Evolutionary conservation across 2,888 invertebrate species (phyloP), one percentile per base, ranked within the genome.

Genomic region (Nemapogon koenigi): DNA sequence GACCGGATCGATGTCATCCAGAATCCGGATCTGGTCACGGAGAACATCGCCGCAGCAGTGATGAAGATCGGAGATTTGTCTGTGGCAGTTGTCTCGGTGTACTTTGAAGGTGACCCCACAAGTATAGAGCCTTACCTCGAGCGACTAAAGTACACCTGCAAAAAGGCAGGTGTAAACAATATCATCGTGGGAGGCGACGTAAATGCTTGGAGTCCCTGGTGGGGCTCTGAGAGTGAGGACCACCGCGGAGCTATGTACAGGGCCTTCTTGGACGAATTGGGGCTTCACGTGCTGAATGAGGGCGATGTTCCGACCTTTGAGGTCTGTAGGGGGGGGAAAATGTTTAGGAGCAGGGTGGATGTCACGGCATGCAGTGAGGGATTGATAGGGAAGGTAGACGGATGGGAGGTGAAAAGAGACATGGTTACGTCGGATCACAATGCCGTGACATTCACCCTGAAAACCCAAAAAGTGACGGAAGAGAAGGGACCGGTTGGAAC

Each of bases 401-500:
- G 35, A n/a, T 45, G 45, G 45, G 22, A 14, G 13, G 38, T 45
- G 1, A 38, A 41, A 1, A 14, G 4, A 3, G 35, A 32, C 1
- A 6, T 45, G 1, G 40, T 41, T 0, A 37, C 37, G 18, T 41
- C 45, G 14, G 45, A 45, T 39, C 45, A 45, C 35, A 43, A 43
- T 10, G 37, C 26, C 4, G 41, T 45, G 3, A 7, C 11, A 4
- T 43, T 43, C 19, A 10, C 16, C n/a, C 18, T 43, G 1, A 15
- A 8, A 26, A 13, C 40, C n/a, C 7, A 32, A 15, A 41, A 36
- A 29, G 13, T 36, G n/a, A 37, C 16, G 32, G 37, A 39, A n/a
- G n/a, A n/a, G n/a, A n/a, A n/a, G n/a, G n/a, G n/a, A n/a, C 8
- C 33, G 4, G 27, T 43, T 6, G 40, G 41, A 1, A 45, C 45